These are phyloP conservation scores for Paratrypauchen microcephalus DNA, from an alignment of 2,797 vertebrate genomes.

Conservation along the genomic window DNA sequence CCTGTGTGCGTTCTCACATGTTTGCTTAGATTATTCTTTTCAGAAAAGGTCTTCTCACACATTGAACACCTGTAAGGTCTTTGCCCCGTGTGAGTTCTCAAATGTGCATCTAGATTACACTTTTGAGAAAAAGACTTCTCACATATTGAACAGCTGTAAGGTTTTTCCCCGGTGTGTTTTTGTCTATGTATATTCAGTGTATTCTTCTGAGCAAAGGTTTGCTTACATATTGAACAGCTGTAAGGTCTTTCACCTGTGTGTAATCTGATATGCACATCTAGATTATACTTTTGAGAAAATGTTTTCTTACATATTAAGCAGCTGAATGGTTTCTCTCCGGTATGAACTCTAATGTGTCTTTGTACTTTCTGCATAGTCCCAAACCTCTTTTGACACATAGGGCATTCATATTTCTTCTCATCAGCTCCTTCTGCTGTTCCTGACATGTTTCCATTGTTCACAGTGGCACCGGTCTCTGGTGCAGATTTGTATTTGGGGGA, in stretches of 20 bases:
- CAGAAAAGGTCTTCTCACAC: not conserved
- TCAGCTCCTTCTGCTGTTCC: not conserved
- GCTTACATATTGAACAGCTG: not conserved
- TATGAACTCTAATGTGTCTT: not conserved
- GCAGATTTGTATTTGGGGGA: not conserved
- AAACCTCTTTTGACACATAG: conserved; percentile 1
- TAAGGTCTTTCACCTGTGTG: not conserved
- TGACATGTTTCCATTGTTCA: not conserved
- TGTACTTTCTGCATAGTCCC: not conserved
- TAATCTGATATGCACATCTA: not conserved
- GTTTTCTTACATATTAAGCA: not conserved
- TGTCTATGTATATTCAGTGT: no score
- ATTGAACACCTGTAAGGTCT: no score
- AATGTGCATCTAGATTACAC: no score
- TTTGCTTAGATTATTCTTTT: not conserved
- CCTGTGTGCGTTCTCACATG: not conserved
- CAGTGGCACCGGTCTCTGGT: not conserved
- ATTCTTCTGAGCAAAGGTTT: no score
- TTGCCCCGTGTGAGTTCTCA: no score
- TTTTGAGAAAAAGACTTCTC: no score
- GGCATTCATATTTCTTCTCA: not conserved
- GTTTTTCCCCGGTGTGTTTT: not conserved
- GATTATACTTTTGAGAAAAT: not conserved
- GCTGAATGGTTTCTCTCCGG: not conserved
- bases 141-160: not conserved